Evolutionary conservation across 2,113 vertebrate genomes (phyloP).

Genomic region (Grus americana): DNA sequence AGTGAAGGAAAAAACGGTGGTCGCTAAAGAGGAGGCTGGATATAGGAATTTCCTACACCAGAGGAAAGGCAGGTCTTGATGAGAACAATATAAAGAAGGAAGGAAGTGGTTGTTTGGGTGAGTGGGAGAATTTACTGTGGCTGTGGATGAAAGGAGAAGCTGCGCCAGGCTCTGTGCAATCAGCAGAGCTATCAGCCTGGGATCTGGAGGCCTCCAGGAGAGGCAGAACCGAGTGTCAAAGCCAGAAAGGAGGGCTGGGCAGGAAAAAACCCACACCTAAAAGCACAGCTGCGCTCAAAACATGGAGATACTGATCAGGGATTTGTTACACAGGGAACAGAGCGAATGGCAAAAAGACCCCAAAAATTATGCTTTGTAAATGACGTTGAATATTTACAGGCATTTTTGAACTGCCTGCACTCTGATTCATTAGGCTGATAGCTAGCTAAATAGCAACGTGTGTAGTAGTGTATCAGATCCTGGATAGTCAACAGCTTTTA

Average conservation of each 20-base stretch:
- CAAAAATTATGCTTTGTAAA: background rate
- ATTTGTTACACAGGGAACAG: background rate
- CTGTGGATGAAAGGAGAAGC: background rate
- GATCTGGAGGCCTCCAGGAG: background rate
- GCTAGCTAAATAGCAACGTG: background rate
- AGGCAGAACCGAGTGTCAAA: background rate
- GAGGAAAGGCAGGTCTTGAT: constrained; percentile 51
- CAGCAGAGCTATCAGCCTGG: background rate
- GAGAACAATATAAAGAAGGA: constrained; percentile 55
- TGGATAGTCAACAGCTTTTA: background rate
- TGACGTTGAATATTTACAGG: background rate
- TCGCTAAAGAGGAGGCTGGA: background rate
- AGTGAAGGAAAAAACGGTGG: background rate
- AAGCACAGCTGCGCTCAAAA: background rate
- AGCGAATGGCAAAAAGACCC: background rate
- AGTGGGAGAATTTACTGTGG: background rate
- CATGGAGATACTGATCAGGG: background rate
- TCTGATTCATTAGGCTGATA: background rate
- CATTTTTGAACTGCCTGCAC: background rate
- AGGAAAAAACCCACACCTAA: background rate
- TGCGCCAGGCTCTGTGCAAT: background rate
- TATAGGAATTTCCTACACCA: constrained; percentile 23
- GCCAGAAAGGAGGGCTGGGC: background rate
- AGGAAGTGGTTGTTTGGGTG: constrained; percentile 33
- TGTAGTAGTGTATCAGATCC: background rate